These are phyloP conservation scores for Propithecus deckenii DNA, from an alignment of 2,797 vertebrate genomes.

Conservation along the genomic window DNA sequence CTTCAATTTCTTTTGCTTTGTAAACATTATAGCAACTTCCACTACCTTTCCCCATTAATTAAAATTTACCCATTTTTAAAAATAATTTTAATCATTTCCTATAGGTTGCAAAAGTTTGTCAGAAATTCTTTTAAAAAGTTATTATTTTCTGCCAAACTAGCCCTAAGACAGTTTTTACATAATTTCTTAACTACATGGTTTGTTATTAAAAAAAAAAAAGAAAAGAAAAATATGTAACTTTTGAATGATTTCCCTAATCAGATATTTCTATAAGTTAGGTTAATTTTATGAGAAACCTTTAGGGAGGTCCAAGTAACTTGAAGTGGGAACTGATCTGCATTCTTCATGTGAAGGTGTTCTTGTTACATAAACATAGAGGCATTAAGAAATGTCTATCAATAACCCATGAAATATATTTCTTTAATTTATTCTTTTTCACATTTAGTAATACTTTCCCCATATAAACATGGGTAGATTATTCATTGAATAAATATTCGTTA, in stretches of 20 bases:
- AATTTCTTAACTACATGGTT: background rate
- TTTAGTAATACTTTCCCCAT: background rate
- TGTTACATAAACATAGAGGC: background rate
- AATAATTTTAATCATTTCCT: background rate
- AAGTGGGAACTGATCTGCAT: background rate
- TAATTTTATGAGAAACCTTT: background rate
- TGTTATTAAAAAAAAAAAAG: background rate
- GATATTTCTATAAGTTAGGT: background rate
- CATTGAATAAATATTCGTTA: constrained; percentile 3
- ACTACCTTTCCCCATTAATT: background rate
- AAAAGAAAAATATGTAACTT: background rate
- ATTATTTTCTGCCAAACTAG: background rate
- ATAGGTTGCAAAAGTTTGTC: background rate
- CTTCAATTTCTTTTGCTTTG: background rate
- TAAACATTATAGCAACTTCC: background rate
- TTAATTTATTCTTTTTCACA: background rate
- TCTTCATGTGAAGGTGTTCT: background rate
- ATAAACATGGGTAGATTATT: background rate
- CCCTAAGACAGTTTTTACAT: background rate
- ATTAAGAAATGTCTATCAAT: background rate
- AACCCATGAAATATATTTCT: background rate
- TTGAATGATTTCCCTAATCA: background rate
- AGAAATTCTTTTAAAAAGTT: background rate
- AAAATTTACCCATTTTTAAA: background rate
- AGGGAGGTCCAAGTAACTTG: background rate